A percentile compares a stretch with the other conserved stretches of the same genome.
Conservation (phyloP, 2,888 invertebrate genomes). For the Diogma glabrata region DNA sequence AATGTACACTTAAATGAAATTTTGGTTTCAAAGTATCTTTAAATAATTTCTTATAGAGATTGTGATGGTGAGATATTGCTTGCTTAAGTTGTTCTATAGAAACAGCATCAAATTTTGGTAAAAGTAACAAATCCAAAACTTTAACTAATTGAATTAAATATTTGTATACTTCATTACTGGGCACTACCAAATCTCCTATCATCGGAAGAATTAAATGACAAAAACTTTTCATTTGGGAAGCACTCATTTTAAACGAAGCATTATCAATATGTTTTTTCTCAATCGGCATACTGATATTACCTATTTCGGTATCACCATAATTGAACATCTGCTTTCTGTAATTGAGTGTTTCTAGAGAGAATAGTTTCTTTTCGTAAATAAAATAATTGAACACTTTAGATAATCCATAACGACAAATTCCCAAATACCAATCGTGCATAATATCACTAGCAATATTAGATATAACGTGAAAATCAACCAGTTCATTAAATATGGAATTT, state of each 20-base stretch:
- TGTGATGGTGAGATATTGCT: constrained; percentile 13
- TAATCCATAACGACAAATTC: background rate
- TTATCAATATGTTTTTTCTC: background rate
- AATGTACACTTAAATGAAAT: constrained; percentile 15
- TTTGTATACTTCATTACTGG: constrained; percentile 9
- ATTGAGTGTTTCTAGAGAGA: background rate
- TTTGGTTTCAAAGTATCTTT: constrained; percentile 16
- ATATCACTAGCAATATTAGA: background rate
- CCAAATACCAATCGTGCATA: constrained; percentile 1
- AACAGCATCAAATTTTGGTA: constrained; percentile 12
- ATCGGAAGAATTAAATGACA: background rate
- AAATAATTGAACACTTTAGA: background rate
- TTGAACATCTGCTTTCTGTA: background rate
- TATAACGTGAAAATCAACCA: background rate
- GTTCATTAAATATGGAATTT: background rate
- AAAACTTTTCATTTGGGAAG: background rate
- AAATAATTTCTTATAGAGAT: background rate
- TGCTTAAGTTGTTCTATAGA: constrained; percentile 10
- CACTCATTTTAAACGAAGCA: background rate
- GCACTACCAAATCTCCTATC: constrained; percentile 12
- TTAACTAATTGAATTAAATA: constrained; percentile 11
- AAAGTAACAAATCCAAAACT: constrained; percentile 14
- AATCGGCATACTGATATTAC: background rate
- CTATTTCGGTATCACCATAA: constrained; percentile 1
- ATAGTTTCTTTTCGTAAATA: background rate